These are phyloP conservation scores for Galerucella pusilla DNA, from an alignment of 2,888 invertebrate species.

Conservation along the genomic window DNA sequence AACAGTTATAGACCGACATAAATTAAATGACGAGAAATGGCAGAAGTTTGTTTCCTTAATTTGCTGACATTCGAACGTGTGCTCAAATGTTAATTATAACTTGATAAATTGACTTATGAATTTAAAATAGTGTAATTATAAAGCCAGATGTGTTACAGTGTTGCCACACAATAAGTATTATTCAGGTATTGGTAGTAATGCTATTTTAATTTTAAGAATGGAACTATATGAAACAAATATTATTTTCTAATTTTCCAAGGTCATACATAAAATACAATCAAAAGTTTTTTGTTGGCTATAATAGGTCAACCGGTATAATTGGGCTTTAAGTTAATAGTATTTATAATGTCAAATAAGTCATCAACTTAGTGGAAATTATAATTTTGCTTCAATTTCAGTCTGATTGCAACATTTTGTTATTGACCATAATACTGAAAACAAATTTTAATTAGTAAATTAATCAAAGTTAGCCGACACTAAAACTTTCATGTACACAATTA, in stretches of 20 bases:
- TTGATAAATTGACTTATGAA: neutral
- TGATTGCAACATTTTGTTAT: neutral
- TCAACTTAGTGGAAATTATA: neutral
- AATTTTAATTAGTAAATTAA: slow-evolving; percentile 19
- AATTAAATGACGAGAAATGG: neutral
- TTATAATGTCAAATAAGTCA: neutral
- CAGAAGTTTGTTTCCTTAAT: slow-evolving; percentile 3
- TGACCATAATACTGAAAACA: slow-evolving; percentile 8
- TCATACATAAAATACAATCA: too few relatives aligned
- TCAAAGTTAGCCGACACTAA: slow-evolving; percentile 27
- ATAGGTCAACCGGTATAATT: neutral
- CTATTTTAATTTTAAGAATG: neutral
- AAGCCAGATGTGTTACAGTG: neutral
- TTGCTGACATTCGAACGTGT: neutral
- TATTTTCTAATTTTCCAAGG: neutral
- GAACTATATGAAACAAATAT: too few relatives aligned
- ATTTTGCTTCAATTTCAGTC: neutral
- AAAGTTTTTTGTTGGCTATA: neutral
- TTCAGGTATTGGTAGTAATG: neutral
- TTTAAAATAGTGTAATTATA: neutral
- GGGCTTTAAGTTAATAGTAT: neutral
- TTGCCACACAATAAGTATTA: neutral
- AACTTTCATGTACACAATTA: slow-evolving; percentile 23
- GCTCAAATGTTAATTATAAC: neutral
- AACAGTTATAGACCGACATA: slow-evolving; percentile 1